Evolutionary conservation across 2,888 invertebrate genomes (phyloP).

Genomic region (Formica aserva): DNA sequence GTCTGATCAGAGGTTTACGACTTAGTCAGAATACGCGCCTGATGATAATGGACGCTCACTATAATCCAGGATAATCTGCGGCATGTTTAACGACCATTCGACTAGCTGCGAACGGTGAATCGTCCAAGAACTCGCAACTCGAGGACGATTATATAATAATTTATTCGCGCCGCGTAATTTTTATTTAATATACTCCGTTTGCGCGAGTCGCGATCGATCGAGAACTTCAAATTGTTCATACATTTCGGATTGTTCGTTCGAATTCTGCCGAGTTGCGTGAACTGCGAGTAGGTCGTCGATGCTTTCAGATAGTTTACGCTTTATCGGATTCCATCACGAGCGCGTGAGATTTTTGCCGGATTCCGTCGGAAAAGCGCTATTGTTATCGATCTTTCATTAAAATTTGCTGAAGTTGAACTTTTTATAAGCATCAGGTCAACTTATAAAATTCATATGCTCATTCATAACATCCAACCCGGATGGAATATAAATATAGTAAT

Average conservation of each 20-base stretch:
- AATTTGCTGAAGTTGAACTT: conserved; percentile 7
- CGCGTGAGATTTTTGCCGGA: background rate
- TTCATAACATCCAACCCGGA: background rate
- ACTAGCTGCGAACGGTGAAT: conserved; percentile 52
- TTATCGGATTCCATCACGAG: conserved; percentile 24
- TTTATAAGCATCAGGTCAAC: background rate
- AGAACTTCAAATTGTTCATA: conserved; percentile 28
- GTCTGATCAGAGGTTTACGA: conserved; percentile 74
- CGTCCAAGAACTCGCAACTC: conserved; percentile 54
- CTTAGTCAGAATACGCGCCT: conserved; percentile 69
- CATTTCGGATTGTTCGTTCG: background rate
- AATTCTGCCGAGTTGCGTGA: conserved; percentile 18
- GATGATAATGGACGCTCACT: conserved; percentile 74
- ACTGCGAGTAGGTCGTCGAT: conserved; percentile 2
- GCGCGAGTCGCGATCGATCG: background rate
- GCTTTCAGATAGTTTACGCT: conserved; percentile 39
- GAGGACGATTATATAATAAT: background rate
- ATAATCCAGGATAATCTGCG: conserved; percentile 68
- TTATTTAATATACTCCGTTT: background rate
- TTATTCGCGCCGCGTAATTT: conserved; percentile 17
- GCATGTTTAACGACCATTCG: conserved; percentile 61
- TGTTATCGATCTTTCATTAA: conserved; percentile 18
- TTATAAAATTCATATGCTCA: background rate
- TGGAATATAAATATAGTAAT: background rate
- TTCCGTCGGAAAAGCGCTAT: conserved; percentile 31